Evolutionary conservation across 1,140 invertebrate species (phyloP).

Genomic region (Temnothorax nylanderi): DNA sequence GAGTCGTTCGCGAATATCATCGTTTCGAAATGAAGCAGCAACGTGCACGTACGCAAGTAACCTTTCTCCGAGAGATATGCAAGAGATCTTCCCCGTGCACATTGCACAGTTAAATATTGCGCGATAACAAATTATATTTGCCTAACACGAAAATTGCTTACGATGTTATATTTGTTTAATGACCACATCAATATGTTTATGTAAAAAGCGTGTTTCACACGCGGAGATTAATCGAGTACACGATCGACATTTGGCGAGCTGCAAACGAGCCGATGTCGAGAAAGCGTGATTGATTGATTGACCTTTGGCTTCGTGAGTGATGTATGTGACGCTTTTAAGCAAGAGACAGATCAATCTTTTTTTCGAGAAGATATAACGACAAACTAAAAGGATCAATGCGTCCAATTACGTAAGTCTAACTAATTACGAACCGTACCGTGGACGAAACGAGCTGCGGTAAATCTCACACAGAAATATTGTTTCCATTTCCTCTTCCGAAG

Average conservation of each 20-base stretch:
- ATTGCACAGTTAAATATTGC: neutral
- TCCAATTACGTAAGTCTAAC: neutral
- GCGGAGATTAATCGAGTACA: slow-evolving; percentile 24
- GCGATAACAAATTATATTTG: slow-evolving; percentile 19
- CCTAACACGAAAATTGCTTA: neutral
- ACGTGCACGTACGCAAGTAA: neutral
- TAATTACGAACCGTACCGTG: neutral
- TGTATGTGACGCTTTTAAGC: slow-evolving; percentile 10
- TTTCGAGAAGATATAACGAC: neutral
- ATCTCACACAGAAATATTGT: slow-evolving; percentile 19
- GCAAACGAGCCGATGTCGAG: slow-evolving; percentile 18
- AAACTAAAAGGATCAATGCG: neutral
- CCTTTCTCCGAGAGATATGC: neutral
- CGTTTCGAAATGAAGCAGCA: neutral
- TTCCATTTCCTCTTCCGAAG: slow-evolving; percentile 23
- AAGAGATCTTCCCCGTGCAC: neutral
- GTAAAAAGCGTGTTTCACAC: slow-evolving; percentile 20
- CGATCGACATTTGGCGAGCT: slow-evolving; percentile 1
- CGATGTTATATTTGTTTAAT: neutral
- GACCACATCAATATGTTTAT: neutral
- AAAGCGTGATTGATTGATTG: slow-evolving; percentile 44
- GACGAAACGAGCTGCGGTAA: slow-evolving; percentile 13
- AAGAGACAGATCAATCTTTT: neutral
- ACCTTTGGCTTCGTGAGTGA: slow-evolving; percentile 17
- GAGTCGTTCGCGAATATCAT: neutral